Conservation (phyloP, 53 echinoderm and acorn worm species). For the Crossaster papposus region DNA sequence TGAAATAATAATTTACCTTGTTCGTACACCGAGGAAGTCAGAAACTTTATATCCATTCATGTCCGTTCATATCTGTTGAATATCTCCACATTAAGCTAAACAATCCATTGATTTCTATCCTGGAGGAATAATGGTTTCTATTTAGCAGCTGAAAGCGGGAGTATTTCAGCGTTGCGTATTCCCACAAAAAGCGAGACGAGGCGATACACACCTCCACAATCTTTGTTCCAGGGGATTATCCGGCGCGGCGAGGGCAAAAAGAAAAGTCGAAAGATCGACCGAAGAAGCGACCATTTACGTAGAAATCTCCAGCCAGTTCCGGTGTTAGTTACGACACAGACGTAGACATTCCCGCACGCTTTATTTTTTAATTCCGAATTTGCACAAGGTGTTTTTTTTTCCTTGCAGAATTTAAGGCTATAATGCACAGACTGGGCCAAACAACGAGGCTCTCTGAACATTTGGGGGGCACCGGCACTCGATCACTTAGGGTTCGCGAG, state of each 20-base stretch:
- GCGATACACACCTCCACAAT: neutral
- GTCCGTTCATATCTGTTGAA: slow-evolving; percentile 6
- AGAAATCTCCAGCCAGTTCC: slow-evolving; percentile 1
- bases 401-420: neutral
- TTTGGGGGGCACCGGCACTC: neutral
- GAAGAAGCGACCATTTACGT: neutral
- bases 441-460: neutral
- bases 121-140: too few species aligned
- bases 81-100: neutral
- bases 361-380: slow-evolving; percentile 7
- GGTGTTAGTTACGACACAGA: neutral
- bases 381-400: slow-evolving; percentile 42
- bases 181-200: neutral
- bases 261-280: neutral
- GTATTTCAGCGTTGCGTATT: neutral
- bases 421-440: neutral
- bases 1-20: slow-evolving; percentile 48
- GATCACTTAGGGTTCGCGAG: slow-evolving; percentile 26
- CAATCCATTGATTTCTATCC: too few species aligned
- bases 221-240: neutral
- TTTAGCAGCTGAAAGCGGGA: neutral
- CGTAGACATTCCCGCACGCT: slow-evolving; percentile 46
- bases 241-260: neutral
- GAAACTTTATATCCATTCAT: slow-evolving; percentile 31
- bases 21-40: neutral